Conservation (phyloP, 2,888 invertebrate species). For the Ethmia dodecea region DNA sequence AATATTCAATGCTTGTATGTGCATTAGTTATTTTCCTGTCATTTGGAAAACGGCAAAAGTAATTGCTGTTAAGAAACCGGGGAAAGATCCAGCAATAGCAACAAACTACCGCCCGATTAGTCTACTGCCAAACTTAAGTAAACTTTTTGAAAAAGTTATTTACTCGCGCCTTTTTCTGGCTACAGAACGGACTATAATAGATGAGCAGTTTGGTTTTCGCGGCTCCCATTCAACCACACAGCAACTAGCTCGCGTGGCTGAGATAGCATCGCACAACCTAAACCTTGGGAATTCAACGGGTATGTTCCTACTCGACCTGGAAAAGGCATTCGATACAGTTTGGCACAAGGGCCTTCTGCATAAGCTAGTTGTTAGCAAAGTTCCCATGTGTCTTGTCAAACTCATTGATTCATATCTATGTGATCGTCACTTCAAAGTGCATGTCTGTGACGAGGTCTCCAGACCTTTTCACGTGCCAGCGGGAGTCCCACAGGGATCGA, state of each 20-base stretch:
- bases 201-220: constrained; percentile 15
- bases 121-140: constrained; percentile 7
- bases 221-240: constrained; percentile 6
- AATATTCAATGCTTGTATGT: constrained; percentile 8
- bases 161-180: not conserved
- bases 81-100: constrained; percentile 7
- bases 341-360: constrained; percentile 10
- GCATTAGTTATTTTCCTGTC: constrained; percentile 5
- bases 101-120: constrained; percentile 13
- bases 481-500: constrained; percentile 13
- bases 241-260: constrained; percentile 10
- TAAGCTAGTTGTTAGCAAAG: not conserved
- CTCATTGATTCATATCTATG: constrained; percentile 5
- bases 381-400: constrained; percentile 3
- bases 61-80: constrained; percentile 7
- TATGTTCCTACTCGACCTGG: constrained; percentile 8
- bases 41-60: constrained; percentile 6
- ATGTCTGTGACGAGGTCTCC: constrained; percentile 3
- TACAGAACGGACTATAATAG: not conserved
- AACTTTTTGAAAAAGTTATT: constrained; percentile 12
- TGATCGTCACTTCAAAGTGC: not conserved
- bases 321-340: constrained; percentile 10
- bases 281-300: constrained; percentile 8
- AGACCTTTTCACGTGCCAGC: constrained; percentile 2
- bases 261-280: constrained; percentile 7